These are phyloP conservation scores for Physocephala rufipes DNA, from an alignment of 2,888 invertebrate species.

Conservation along the genomic window DNA sequence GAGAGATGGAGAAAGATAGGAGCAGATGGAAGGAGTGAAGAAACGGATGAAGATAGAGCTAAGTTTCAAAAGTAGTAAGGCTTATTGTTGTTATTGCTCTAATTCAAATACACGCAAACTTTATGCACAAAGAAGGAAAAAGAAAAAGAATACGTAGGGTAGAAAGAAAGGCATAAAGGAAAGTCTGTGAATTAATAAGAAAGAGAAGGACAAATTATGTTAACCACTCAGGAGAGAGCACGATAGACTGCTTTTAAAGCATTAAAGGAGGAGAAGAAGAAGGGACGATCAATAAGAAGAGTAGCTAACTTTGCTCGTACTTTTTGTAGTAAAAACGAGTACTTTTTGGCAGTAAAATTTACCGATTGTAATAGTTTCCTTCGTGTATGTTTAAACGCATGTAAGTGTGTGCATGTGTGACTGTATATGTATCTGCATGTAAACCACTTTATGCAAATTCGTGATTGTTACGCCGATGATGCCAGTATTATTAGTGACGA, in stretches of 20 bases:
- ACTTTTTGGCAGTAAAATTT: constrained; percentile 34
- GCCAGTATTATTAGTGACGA: not conserved
- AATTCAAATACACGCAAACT: no score
- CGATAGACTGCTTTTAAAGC: not conserved
- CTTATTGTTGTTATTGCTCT: constrained; percentile 24
- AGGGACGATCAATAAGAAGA: not conserved
- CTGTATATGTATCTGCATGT: not conserved
- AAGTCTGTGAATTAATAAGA: no score
- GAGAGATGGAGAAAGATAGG: not conserved
- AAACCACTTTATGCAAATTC: no score
- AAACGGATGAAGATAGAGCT: no score
- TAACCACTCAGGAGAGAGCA: not conserved
- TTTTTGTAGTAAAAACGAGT: not conserved
- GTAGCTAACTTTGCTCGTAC: not conserved
- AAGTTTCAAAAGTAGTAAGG: not conserved
- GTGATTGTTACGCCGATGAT: not conserved
- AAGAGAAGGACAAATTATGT: no score
- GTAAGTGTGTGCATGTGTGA: constrained; percentile 2
- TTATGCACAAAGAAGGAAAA: no score
- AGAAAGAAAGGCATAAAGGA: no score
- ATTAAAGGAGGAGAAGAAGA: not conserved
- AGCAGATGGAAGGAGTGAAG: no score
- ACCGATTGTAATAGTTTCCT: constrained; percentile 23
- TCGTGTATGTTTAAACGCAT: not conserved
- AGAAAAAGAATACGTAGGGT: no score